Base-by-base conservation (phyloP, 2,113 vertebrate genomes). In the Cinclus mexicanus region DNA sequence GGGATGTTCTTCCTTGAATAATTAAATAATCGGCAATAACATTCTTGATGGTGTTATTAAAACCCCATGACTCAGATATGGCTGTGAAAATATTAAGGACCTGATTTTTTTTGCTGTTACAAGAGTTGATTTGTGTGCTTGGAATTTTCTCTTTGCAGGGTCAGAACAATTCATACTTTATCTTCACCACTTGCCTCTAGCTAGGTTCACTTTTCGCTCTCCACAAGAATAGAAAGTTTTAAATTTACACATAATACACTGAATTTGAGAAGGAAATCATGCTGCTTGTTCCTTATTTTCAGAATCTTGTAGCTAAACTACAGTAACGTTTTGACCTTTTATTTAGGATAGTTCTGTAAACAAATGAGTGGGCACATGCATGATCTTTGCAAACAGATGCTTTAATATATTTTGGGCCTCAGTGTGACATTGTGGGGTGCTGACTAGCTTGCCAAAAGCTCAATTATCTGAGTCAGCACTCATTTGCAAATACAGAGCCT, bases 1-100 rank as follows among this genome's bases (percentile, higher is more conserved):
- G 42, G 42, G 78, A 80, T 87, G 72, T 87, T 94, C 84, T 95
- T 80, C 70, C 92, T 70, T 74, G 35, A 93, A 83, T 83, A 94
- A 95, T 90, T 74, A 90, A 87, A 83, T 83, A 83, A 87, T 83
- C 88, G 60, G 64, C 88, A 93, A 60, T 63, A 67, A 49, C 47
- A 50, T 92, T 77, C 64, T 81, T 83, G 37, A 52, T 26, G 33
- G 33, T 80, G 60, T 83, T 95, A 81, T 83, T 93, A 88, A 93
- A 92, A 91, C 9, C 55, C 47, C 19, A 35, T 86, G 63, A 94
- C 85, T 92, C 76, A 90, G 60, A 92, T 26, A 75, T 29, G 68
- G 39, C 55, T 81, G 71, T 69, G 76, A 81, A 71, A 90, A 96
- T 83, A 64, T 76, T 88, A 93, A 88, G 44, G 82, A 71, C 25